Conservation (phyloP, 1,140 invertebrate species). For the Drosophila mojavensis region DNA sequence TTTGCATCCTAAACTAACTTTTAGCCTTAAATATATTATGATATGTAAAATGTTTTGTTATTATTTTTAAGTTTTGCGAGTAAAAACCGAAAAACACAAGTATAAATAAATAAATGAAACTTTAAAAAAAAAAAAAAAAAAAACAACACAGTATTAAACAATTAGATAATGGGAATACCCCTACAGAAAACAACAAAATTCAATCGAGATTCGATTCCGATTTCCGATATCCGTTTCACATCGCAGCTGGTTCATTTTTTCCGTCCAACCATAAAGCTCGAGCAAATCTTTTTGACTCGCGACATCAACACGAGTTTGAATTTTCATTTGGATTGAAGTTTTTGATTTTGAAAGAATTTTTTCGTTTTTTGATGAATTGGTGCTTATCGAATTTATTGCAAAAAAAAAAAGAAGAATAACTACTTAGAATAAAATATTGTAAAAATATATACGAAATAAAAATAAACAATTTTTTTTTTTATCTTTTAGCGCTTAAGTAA, state of each 20-base stretch:
- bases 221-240: not conserved
- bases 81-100: conserved; percentile 43
- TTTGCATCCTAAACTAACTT: conserved; percentile 38
- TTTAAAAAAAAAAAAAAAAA: conserved; percentile 37
- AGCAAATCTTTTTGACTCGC: not conserved
- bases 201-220: not conserved
- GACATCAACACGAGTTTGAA: not conserved
- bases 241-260: conserved; percentile 52
- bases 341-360: conserved; percentile 24
- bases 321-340: conserved; percentile 18
- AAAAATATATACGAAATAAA: conserved; percentile 34
- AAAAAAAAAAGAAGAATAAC: conserved; percentile 48
- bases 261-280: conserved; percentile 44
- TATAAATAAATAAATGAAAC: conserved; percentile 66
- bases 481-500: conserved; percentile 32
- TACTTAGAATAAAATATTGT: conserved; percentile 27
- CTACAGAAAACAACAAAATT: not conserved
- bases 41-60: conserved; percentile 77
- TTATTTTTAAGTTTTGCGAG: conserved; percentile 71
- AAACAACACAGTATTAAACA: conserved; percentile 17
- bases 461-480: conserved; percentile 18
- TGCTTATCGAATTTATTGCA: conserved; percentile 83
- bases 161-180: conserved; percentile 21
- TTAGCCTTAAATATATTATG: conserved; percentile 32
- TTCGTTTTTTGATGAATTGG: conserved; percentile 68